Percentiles rank a stretch among this genome's conserved stretches.
phyloP scores from a whole-genome alignment of 2,888 invertebrate genomes.

The Callyntrura guangdongensis region DNA sequence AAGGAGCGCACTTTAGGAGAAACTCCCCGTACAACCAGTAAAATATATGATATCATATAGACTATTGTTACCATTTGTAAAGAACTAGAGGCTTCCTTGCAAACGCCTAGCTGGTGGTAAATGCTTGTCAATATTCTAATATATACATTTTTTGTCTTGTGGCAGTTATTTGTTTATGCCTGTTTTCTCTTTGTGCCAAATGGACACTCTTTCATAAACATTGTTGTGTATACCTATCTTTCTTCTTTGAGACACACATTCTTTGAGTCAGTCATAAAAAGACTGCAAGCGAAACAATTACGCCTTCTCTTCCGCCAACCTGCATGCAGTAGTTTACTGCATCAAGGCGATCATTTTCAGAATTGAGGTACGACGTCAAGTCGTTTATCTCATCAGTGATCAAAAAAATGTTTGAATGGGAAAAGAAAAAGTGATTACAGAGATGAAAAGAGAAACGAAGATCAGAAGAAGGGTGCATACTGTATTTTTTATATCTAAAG shows the following conservation, averaged over 20 bases:
- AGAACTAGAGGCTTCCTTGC: too few relatives aligned
- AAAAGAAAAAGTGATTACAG: slow-evolving; percentile 4
- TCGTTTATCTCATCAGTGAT: background rate
- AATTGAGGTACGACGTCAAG: background rate
- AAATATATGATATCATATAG: too few relatives aligned
- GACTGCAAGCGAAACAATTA: background rate
- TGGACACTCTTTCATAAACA: slow-evolving; percentile 7
- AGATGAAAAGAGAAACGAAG: slow-evolving; percentile 15
- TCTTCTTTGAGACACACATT: background rate
- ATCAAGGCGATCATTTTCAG: slow-evolving; percentile 16
- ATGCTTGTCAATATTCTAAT: too few relatives aligned
- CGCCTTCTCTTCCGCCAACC: background rate
- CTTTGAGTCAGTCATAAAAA: background rate
- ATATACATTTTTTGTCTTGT: background rate
- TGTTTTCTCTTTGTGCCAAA: background rate
- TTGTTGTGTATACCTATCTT: background rate
- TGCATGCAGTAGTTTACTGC: background rate
- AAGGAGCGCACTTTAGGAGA: too few relatives aligned
- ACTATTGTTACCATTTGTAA: too few relatives aligned
- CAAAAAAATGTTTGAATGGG: slow-evolving; percentile 36
- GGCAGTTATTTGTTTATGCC: slow-evolving; percentile 4
- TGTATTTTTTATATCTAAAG: background rate
- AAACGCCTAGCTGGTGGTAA: too few relatives aligned
- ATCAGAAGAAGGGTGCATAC: background rate
- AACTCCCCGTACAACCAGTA: too few relatives aligned